A percentile compares a stretch with the other conserved stretches of the same genome.
phyloP scores from a whole-genome alignment of 1,140 invertebrate genomes.

The Theocolax elegans region DNA sequence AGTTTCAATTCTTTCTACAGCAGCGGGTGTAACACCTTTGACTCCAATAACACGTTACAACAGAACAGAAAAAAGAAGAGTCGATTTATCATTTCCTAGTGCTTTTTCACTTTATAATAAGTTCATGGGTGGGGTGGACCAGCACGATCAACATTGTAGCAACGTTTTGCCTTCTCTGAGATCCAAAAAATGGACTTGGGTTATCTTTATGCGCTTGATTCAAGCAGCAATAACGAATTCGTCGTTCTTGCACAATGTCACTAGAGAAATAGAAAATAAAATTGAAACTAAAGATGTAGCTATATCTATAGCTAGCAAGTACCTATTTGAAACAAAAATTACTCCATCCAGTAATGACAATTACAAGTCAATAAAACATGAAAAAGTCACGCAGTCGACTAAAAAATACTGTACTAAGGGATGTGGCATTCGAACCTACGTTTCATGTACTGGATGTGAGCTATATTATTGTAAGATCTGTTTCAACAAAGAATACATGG shows the following conservation, averaged over 20 bases:
- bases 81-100: neutral
- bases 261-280: neutral
- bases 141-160: neutral
- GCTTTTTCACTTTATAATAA: neutral
- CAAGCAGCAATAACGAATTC: neutral
- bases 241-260: neutral
- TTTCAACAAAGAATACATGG: too few species aligned
- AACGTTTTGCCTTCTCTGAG: neutral
- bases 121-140: neutral
- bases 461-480: too few species aligned
- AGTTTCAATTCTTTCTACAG: too few species aligned
- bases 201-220: too few species aligned
- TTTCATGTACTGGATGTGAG: too few species aligned
- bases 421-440: too few species aligned
- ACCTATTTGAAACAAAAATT: neutral
- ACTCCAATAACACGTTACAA: neutral
- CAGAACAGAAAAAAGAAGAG: neutral
- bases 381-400: too few species aligned
- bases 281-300: too few species aligned
- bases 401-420: too few species aligned
- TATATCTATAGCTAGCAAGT: neutral
- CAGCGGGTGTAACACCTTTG: too few species aligned
- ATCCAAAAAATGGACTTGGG: slow-evolving; percentile 1
- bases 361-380: too few species aligned
- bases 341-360: too few species aligned